Conservation (phyloP, 2,797 vertebrate genomes). For the Dallia pectoralis region DNA sequence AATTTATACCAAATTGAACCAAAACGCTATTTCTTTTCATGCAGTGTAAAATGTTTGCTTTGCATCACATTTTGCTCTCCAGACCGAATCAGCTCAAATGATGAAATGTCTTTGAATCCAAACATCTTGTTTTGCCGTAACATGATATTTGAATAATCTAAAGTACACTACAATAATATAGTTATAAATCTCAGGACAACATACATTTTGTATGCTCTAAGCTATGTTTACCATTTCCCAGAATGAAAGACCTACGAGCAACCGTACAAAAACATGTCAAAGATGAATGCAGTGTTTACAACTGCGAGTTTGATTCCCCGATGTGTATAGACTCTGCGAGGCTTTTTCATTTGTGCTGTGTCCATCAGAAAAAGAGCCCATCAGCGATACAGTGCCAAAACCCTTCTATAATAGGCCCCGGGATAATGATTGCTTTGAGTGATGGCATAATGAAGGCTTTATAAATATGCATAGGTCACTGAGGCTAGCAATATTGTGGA, state of each 20-base stretch:
- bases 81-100: neutral
- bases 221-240: neutral
- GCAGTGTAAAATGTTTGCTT: conserved; percentile 6
- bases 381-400: conserved; percentile 51
- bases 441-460: conserved; percentile 74
- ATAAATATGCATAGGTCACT: conserved; percentile 76
- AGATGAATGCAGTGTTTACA: neutral
- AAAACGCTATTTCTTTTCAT: conserved; percentile 24
- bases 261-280: neutral
- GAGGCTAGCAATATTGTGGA: conserved; percentile 64
- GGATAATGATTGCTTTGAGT: conserved; percentile 74
- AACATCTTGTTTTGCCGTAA: neutral
- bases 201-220: neutral
- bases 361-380: conserved; percentile 54
- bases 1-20: conserved; percentile 52
- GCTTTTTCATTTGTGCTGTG: conserved; percentile 35
- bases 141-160: too few species aligned
- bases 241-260: neutral
- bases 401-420: conserved; percentile 69
- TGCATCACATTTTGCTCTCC: neutral
- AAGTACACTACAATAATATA: too few species aligned
- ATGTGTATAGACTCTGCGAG: conserved; percentile 44
- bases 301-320: conserved; percentile 38
- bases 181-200: neutral
- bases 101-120: neutral